Percentiles rank a stretch among this genome's conserved stretches.
phyloP scores from a whole-genome alignment of 2,113 vertebrate species.

The Pseudonaja textilis region DNA sequence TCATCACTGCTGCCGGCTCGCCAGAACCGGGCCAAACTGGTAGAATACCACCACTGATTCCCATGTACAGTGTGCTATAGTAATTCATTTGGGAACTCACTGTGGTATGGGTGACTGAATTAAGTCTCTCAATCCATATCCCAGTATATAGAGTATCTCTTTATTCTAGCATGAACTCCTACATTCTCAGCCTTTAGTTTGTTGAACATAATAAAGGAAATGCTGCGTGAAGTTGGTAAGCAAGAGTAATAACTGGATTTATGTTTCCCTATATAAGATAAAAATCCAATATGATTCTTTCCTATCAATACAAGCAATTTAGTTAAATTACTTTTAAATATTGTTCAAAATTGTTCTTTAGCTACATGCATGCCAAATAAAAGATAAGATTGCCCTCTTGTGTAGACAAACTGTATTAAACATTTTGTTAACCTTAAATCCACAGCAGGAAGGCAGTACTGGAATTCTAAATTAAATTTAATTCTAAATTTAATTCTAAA shows the following conservation, averaged over 20 bases:
- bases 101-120: neutral
- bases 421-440: neutral
- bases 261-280: neutral
- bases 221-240: neutral
- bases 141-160: neutral
- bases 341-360: neutral
- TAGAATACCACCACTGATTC: too few relatives aligned
- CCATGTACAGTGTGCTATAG: neutral
- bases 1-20: too few relatives aligned
- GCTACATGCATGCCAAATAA: neutral
- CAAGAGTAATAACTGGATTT: neutral
- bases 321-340: neutral
- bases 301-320: neutral
- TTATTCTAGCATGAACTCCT: neutral
- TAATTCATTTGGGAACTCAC: neutral
- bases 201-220: neutral
- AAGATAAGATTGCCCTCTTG: conserved; percentile 21
- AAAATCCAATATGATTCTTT: neutral
- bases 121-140: neutral
- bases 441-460: neutral
- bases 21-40: too few relatives aligned
- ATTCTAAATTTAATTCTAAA: too few relatives aligned
- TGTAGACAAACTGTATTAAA: conserved; percentile 3
- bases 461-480: neutral
- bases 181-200: neutral